These are phyloP conservation scores for Brachyopa scutellaris DNA, from an alignment of 2,888 invertebrate genomes.

Conservation along the genomic window DNA sequence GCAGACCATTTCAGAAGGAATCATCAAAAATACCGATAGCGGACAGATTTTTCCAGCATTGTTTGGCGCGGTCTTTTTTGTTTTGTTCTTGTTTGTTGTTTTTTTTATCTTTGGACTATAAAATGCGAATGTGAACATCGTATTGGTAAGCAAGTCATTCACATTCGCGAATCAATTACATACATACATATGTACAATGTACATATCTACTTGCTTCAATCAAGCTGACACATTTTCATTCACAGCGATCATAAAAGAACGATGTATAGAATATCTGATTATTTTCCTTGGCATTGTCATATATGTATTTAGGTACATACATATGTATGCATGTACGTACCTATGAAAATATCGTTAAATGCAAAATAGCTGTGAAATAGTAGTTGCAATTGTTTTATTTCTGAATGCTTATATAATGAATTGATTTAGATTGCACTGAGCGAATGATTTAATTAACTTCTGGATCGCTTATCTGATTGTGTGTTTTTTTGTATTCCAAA, in stretches of 20 bases:
- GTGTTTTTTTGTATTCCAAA: conserved; percentile 25
- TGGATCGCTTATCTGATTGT: conserved; percentile 23
- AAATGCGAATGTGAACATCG: conserved; percentile 12
- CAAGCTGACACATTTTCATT: conserved; percentile 47
- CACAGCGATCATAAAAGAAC: neutral
- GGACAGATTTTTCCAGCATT: neutral
- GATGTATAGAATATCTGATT: conserved; percentile 15
- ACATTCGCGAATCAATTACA: conserved; percentile 21
- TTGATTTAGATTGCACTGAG: conserved; percentile 2
- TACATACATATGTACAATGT: too few species aligned
- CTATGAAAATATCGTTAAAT: neutral
- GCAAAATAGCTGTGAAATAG: neutral
- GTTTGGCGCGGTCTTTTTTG: neutral
- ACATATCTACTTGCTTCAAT: conserved; percentile 33
- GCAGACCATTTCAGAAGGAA: neutral
- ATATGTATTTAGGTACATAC: neutral
- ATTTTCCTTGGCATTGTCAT: conserved; percentile 30
- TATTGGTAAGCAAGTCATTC: conserved; percentile 1
- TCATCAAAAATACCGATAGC: conserved; percentile 13
- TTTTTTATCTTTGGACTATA: too few species aligned
- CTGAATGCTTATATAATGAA: neutral
- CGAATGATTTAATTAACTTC: conserved; percentile 20
- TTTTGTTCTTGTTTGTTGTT: neutral
- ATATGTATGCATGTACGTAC: neutral
- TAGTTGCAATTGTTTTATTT: neutral